These are phyloP conservation scores for Takifugu flavidus DNA, from an alignment of 2,113 vertebrate species.

Conservation along the genomic window DNA sequence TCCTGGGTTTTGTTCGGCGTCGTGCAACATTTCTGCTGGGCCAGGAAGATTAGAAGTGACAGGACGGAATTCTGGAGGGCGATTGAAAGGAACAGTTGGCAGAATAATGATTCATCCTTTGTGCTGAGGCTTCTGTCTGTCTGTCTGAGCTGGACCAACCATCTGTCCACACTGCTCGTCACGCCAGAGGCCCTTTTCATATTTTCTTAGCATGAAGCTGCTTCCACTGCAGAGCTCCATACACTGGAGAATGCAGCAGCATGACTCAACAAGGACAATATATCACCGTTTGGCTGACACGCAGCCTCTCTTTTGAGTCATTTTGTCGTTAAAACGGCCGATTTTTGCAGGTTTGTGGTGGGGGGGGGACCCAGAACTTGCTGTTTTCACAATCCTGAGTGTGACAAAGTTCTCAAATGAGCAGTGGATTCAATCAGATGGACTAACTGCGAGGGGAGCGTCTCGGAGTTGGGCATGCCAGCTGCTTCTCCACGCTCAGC, in stretches of 20 bases:
- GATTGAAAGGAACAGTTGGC: conserved; percentile 57
- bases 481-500: conserved; percentile 28
- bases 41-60: conserved; percentile 28
- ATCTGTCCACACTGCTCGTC: conserved; percentile 48
- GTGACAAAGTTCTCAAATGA: conserved; percentile 1
- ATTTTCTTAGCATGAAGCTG: conserved; percentile 46
- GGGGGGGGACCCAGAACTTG: no score
- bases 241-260: conserved; percentile 4
- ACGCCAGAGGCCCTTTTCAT: conserved; percentile 43
- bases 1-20: background rate
- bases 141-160: conserved; percentile 42
- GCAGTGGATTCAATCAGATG: conserved; percentile 45
- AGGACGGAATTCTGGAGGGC: conserved; percentile 16
- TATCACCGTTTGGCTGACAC: conserved; percentile 4
- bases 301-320: background rate
- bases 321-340: no score
- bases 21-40: conserved; percentile 2
- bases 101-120: conserved; percentile 57
- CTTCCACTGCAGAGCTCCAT: conserved; percentile 8
- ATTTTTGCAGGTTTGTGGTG: no score
- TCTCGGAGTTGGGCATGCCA: conserved; percentile 52
- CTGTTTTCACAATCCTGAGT: no score
- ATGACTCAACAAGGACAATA: conserved; percentile 7
- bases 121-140: conserved; percentile 55
- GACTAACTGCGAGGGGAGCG: conserved; percentile 50